Evolutionary conservation across 2,113 vertebrate species (phyloP), one percentile per base, ranked within the genome.

Genomic region (Eudyptes chrysolophus): DNA sequence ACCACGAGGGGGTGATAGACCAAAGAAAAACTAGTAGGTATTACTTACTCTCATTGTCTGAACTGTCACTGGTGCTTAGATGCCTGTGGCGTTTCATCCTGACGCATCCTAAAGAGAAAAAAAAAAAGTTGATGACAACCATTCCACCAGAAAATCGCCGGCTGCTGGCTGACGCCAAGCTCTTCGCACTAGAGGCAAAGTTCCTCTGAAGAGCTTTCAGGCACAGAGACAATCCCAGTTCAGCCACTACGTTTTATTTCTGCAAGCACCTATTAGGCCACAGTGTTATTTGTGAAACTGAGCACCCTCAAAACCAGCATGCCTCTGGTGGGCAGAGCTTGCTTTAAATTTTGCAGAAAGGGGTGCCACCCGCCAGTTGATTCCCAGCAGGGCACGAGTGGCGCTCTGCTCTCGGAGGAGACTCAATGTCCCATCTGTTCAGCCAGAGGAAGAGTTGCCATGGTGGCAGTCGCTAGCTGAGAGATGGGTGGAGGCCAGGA

Each of bases 51-150:
- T 99, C 99, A 98, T 99, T 99, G 98, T 99, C 99, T 96, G 99
- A 99, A 98, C 99, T 99, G 98, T 99, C 99, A 98, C 99, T 99
- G 98, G 99, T 99, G 98, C 99, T 99, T 95, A 99, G 98, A 97
- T 98, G 98, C 98, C 98, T 99, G 98, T 98, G 98, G 92, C 99
- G 99, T 98, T 99, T 99, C 99, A 99, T 99, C 99, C 98, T 99
- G 99, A 98, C 97, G 98, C 98, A 99, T 99, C 99, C 99, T 99
- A 96, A 89, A 92, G 83, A 97, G 87, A 95, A 68, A 98, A 82
- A 98, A 82, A 96, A 96, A 32, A 95, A 84, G 80, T 93, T 93
- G 93, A 96, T 57, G 86, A 51, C 64, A 97, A 80, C 76, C 75
- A 54, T 92, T 84, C 86, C 79, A 94, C 68, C 66, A 90, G 69